Evolutionary conservation across 2,888 invertebrate genomes (phyloP), one percentile per base, ranked within the genome.

Genomic region (Carabus problematicus): DNA sequence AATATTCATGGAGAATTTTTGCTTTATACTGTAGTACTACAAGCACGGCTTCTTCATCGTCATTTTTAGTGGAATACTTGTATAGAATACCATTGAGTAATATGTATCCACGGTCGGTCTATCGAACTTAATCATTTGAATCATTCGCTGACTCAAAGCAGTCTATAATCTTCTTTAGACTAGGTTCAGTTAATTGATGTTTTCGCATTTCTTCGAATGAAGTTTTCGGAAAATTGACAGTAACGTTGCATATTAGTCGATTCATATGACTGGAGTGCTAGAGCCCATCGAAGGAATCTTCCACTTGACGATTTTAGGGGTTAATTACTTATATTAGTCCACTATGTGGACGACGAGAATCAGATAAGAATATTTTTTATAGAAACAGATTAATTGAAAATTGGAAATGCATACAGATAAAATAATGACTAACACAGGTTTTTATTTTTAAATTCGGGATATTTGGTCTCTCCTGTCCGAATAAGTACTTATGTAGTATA

Each of bases 81-180:
- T 74, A 75, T 3, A 77, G 64, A 3, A 76, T 72, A 3, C 76
- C 74, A 4, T 73, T 60, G 16, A 61, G 68, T 68, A 75, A 52
- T 11, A 76, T 42, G 61, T 75, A 75, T 1, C 75, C 75, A 42
- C 42, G 42, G 8, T 42, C 9, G 9, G 42, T 42, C 42, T 7
- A 45, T 45, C 45, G 11, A 45, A 14, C 45, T 3, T 3, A 45
- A 45, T 45, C 45, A 11, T 4, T 7, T 45, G 7, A 2, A 45
- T 45, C 45, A 45, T 45, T 7, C 2, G 45, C 11, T 2, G 45
- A 45, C 14, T 45, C 45, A 14, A 45, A 3, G 7, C 45, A 45
- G 45, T 45, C 14, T 3, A 45, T 45, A 14, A 45, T 45, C 7
- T 45, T 45, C 45, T 45, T 45, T 12, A 45, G 11, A 12, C 9